Evolutionary conservation across 2,113 vertebrate genomes (phyloP).

Genomic region (Sminthopsis crassicaudata): DNA sequence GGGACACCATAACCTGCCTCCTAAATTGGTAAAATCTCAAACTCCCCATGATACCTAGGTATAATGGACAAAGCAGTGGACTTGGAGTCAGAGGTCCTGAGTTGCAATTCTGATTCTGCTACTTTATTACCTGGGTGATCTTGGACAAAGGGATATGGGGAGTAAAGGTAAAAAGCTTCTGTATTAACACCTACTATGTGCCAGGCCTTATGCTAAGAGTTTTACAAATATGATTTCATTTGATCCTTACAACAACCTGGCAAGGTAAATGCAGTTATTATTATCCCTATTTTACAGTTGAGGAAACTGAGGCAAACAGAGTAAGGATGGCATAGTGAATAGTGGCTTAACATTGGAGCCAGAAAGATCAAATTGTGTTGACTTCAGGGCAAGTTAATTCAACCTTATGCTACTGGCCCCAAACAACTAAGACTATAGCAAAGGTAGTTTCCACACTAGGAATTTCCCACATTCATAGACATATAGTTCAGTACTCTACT

Average conservation of each 20-base stretch:
- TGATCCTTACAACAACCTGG: background rate
- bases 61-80: background rate
- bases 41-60: background rate
- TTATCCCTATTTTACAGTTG: background rate
- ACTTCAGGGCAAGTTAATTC: background rate
- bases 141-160: background rate
- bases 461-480: background rate
- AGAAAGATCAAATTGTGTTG: background rate
- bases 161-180: background rate
- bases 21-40: background rate
- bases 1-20: background rate
- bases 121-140: background rate
- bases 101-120: background rate
- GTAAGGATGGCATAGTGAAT: background rate
- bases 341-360: background rate
- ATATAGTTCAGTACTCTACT: background rate
- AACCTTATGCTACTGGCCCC: background rate
- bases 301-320: background rate
- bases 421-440: background rate
- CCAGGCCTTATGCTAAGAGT: background rate
- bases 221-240: background rate
- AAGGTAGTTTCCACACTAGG: background rate
- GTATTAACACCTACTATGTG: background rate
- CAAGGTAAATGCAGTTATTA: background rate
- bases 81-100: background rate